Percentiles rank a stretch among this genome's conserved stretches.
These are phyloP conservation scores for Cataglyphis altisquamis DNA, from an alignment of 2,888 invertebrate genomes.

Conservation along the genomic window DNA sequence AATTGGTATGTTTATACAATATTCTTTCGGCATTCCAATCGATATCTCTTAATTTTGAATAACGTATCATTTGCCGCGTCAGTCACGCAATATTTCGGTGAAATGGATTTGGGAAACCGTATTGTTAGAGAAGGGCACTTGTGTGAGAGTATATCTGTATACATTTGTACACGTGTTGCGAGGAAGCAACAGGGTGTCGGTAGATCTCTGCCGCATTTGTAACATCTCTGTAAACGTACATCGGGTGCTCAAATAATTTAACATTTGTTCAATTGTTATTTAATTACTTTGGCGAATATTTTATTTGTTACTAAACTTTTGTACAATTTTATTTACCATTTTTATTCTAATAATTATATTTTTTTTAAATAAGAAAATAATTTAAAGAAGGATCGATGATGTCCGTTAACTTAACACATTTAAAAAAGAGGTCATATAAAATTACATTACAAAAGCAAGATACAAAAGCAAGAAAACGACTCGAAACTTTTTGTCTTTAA, in stretches of 20 bases:
- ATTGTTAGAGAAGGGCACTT: constrained; percentile 21
- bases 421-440: not conserved
- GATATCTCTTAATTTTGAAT: constrained; percentile 18
- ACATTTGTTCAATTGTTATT: not conserved
- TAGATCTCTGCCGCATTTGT: constrained; percentile 62
- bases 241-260: constrained; percentile 26
- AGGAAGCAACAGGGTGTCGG: constrained; percentile 78
- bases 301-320: not conserved
- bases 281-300: not conserved
- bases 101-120: constrained; percentile 42
- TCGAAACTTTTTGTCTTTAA: not conserved
- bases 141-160: not conserved
- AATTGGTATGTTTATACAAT: constrained; percentile 11
- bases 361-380: not conserved
- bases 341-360: not conserved
- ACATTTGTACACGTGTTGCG: not conserved
- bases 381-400: not conserved
- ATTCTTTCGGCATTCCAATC: not conserved
- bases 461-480: not conserved
- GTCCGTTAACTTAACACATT: not conserved
- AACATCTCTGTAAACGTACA: constrained; percentile 48
- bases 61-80: constrained; percentile 43
- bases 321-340: not conserved
- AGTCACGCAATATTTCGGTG: constrained; percentile 53
- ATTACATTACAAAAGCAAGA: not conserved